phyloP scores from a whole-genome alignment of 2,888 invertebrate genomes.

The Pollenia amentaria region DNA sequence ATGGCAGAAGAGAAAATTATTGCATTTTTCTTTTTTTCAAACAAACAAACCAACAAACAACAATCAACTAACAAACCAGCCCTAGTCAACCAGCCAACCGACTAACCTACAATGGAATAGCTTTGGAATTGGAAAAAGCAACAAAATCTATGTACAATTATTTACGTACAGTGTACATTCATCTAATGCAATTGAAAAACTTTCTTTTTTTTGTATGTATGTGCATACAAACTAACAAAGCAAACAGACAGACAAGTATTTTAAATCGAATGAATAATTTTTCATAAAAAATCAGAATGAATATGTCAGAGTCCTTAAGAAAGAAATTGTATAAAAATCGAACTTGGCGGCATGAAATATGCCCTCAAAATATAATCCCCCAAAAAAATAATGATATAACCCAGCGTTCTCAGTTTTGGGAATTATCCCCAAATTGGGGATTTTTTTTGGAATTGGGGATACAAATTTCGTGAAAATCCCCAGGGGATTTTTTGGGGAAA shows the following conservation, averaged over 20 bases:
- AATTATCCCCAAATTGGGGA: too few species aligned
- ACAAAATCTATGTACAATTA: neutral
- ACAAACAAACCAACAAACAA: constrained; percentile 57
- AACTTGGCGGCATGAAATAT: too few species aligned
- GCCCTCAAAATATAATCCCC: too few species aligned
- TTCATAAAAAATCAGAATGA: too few species aligned
- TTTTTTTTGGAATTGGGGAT: too few species aligned
- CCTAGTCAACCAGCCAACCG: constrained; percentile 70
- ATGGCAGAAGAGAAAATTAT: constrained; percentile 81
- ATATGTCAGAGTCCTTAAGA: too few species aligned
- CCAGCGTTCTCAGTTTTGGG: too few species aligned
- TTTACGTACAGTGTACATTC: constrained; percentile 34
- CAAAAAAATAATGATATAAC: too few species aligned
- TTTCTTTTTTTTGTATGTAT: constrained; percentile 60
- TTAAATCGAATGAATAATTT: neutral
- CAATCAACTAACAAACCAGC: constrained; percentile 63
- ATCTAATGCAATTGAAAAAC: constrained; percentile 68
- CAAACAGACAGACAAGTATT: neutral
- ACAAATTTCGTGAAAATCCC: too few species aligned
- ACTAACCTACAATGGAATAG: constrained; percentile 71
- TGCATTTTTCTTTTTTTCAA: constrained; percentile 79
- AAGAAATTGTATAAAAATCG: too few species aligned
- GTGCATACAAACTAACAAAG: neutral
- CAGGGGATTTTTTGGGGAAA: too few species aligned
- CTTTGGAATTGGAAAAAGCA: constrained; percentile 50